phyloP scores from a whole-genome alignment of 2,797 vertebrate genomes.

The Scleropages formosus region DNA sequence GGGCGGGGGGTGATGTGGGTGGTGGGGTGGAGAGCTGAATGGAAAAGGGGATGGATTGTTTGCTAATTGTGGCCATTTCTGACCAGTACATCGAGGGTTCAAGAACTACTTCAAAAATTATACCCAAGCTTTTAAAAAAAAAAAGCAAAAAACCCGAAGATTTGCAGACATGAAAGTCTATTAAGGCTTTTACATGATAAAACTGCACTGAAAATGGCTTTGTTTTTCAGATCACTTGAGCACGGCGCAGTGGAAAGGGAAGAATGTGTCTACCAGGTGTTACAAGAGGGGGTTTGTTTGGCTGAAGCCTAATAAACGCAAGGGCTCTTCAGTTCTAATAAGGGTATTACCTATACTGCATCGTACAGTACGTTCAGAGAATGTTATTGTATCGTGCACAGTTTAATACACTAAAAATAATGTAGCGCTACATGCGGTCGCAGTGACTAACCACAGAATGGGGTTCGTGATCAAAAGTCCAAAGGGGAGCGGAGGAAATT shows the following conservation, averaged over 20 bases:
- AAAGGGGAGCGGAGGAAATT: not conserved
- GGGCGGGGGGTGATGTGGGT: not conserved
- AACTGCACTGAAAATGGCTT: conserved; percentile 7
- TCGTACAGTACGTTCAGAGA: not conserved
- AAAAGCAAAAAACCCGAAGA: conserved; percentile 52
- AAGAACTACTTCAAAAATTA: conserved; percentile 79
- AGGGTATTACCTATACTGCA: conserved; percentile 8
- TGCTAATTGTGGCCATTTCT: conserved; percentile 95
- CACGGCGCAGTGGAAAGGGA: not conserved
- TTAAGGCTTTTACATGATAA: not conserved
- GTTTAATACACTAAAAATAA: not conserved
- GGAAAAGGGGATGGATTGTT: conserved; percentile 83
- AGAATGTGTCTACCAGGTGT: conserved; percentile 48
- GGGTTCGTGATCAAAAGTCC: conserved; percentile 5
- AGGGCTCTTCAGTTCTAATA: conserved; percentile 22
- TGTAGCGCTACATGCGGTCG: not conserved
- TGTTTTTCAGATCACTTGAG: conserved; percentile 20
- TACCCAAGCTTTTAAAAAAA: conserved; percentile 67
- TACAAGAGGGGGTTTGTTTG: conserved; percentile 37
- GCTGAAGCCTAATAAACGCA: conserved; percentile 9
- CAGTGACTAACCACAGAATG: not conserved
- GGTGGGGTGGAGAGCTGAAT: conserved; percentile 51
- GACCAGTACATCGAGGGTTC: conserved; percentile 82
- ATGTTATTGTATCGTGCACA: conserved; percentile 1
- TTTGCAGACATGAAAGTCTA: conserved; percentile 40